Base-by-base conservation (phyloP, 1,140 invertebrate species). In the Papilio dardanus region DNA sequence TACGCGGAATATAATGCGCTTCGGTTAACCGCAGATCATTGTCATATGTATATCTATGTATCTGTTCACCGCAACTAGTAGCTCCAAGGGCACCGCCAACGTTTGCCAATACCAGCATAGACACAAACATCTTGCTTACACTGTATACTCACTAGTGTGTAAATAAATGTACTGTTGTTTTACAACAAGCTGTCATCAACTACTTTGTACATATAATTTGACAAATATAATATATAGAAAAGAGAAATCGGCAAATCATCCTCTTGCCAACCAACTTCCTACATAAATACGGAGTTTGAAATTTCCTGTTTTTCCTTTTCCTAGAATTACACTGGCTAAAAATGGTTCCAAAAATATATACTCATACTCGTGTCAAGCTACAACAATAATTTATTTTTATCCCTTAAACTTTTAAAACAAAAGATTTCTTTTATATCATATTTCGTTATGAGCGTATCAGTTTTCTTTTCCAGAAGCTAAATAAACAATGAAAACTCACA, bases 401-500 rank as follows among this genome's bases (percentile, higher is more conserved):
- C 1, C 21, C n/a, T 24, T 8, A 54, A 24, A 54, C 50, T 7
- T 46, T 28, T 24, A 24, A 62, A 28, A 62, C 5, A 12, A 62
- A 28, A 28, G 21, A 6, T 30, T 5, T 30, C 6, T 14, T 58
- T 28, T 0, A 24, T 28, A 58, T 12, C 19, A 24, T 58, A 28
- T 24, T 58, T 24, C 24, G 54, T 0, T 2, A 24, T 24, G 24
- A 12, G 54, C 54, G 12, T 62, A 28, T 58, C 50, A 28, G 21
- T 28, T 28, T n/a, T 30, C 10, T 62, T 62, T 62, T 14, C 54
- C 21, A 28, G 54, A 62, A 62, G 21, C 54, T 62, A 28, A 62
- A 62, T 24, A 28, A 62, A 62, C 54, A 62, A 62, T 62, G 54
- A 62, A 62, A 62, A 28, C 50, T 54, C 24, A 62, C 21, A 62